phyloP scores from a whole-genome alignment of 1,140 invertebrate species.

The Galleria mellonella region DNA sequence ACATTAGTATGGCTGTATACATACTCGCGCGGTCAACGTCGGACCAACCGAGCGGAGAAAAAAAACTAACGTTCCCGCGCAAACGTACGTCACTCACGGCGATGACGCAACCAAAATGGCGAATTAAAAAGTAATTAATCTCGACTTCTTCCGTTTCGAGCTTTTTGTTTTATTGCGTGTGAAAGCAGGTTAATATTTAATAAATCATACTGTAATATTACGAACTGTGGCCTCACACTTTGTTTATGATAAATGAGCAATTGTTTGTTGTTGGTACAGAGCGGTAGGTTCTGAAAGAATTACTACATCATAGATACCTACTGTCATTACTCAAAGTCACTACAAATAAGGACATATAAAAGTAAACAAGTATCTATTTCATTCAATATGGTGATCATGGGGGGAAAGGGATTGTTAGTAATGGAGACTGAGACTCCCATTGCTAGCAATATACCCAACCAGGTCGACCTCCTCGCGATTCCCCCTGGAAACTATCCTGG shows the following conservation, averaged over 20 bases:
- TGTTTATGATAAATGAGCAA: slow-evolving; percentile 32
- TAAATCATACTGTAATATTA: slow-evolving; percentile 32
- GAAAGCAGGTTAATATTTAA: slow-evolving; percentile 43
- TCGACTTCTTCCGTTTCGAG: slow-evolving; percentile 32
- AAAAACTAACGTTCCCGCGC: slow-evolving; percentile 28
- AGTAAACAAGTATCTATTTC: too few species aligned
- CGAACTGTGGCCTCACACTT: slow-evolving; percentile 9
- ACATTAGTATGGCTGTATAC: slow-evolving; percentile 3
- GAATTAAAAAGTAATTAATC: slow-evolving; percentile 64
- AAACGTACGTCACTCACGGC: slow-evolving; percentile 22
- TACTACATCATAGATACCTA: too few species aligned
- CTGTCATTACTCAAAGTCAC: too few species aligned
- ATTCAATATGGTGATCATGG: too few species aligned
- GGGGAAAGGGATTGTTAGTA: too few species aligned
- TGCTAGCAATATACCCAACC: too few species aligned
- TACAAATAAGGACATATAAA: too few species aligned
- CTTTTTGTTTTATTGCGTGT: slow-evolving; percentile 49
- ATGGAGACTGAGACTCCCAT: too few species aligned
- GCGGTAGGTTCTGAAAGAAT: too few species aligned
- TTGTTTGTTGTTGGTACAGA: slow-evolving; percentile 9
- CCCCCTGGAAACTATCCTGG: too few species aligned
- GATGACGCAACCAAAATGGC: slow-evolving; percentile 53
- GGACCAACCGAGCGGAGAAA: slow-evolving; percentile 2
- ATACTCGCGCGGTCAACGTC: slow-evolving; percentile 14
- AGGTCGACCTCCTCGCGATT: too few species aligned